These are phyloP conservation scores for Trachelus troglodyta DNA, from an alignment of 2,888 invertebrate genomes.

Conservation along the genomic window DNA sequence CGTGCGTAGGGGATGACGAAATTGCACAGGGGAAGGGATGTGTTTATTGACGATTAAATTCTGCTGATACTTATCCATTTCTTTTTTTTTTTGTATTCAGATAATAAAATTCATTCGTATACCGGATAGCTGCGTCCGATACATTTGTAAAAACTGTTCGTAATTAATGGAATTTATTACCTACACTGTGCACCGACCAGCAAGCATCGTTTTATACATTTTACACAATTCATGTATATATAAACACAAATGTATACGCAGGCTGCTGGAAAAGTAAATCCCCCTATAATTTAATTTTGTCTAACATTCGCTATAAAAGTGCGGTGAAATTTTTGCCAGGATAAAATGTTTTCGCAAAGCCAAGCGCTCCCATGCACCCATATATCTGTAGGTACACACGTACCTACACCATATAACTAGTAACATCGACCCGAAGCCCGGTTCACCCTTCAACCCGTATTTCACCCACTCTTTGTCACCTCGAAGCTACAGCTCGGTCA, in stretches of 20 bases:
- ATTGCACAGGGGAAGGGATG: not conserved
- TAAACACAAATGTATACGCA: not conserved
- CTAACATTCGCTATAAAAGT: not conserved
- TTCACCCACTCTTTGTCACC: slow-evolving; percentile 6
- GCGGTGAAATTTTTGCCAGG: not conserved
- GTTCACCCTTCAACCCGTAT: slow-evolving; percentile 4
- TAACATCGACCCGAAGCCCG: slow-evolving; percentile 44
- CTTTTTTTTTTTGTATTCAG: not conserved
- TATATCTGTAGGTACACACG: slow-evolving; percentile 19
- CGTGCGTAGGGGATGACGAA: not conserved
- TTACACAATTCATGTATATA: too few species aligned
- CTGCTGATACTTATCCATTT: not conserved
- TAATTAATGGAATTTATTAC: not conserved
- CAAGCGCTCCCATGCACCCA: slow-evolving; percentile 13
- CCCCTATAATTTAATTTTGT: not conserved
- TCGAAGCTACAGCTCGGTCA: not conserved
- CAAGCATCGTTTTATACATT: not conserved
- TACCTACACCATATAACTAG: slow-evolving; percentile 28
- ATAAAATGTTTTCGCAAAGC: slow-evolving; percentile 1
- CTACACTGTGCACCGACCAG: not conserved
- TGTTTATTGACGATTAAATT: not conserved
- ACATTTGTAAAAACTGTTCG: not conserved
- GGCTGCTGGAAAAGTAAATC: not conserved
- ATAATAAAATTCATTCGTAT: not conserved
- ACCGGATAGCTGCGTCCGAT: not conserved